Percentiles rank a stretch among this genome's conserved stretches.
Evolutionary conservation across 92 coral and sea anemone genomes (phyloP).

Genomic region (Paragorgia papillata): DNA sequence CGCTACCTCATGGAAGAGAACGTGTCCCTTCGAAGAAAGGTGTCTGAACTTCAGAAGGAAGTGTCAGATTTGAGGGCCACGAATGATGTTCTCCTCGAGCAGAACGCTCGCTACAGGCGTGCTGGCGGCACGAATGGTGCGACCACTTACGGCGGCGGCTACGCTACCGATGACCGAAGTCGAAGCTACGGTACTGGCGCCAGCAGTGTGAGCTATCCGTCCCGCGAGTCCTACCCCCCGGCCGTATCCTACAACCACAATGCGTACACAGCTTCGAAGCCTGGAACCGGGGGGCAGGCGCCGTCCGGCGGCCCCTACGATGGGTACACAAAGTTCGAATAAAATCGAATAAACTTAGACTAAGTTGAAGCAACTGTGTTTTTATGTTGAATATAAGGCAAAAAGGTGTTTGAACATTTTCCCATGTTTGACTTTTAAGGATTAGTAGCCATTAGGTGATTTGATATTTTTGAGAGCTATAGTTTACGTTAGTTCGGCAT

Average conservation of each 20-base stretch:
- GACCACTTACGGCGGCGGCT: conserved; percentile 56
- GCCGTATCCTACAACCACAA: conserved; percentile 39
- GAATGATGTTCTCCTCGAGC: conserved; percentile 92
- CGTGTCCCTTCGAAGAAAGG: conserved; percentile 77
- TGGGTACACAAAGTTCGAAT: conserved; percentile 40
- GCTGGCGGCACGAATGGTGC: conserved; percentile 59
- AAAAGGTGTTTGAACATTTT: no score
- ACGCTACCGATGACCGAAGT: conserved; percentile 22
- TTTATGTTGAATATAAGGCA: no score
- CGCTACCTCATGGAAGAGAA: conserved; percentile 86
- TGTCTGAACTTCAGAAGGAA: conserved; percentile 93
- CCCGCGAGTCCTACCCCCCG: conserved; percentile 55
- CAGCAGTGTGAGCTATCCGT: conserved; percentile 55
- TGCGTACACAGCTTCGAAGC: conserved; percentile 33
- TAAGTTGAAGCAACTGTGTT: no score
- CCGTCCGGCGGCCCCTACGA: conserved; percentile 12
- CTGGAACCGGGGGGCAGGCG: neutral
- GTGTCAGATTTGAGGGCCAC: conserved; percentile 90
- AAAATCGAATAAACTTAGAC: no score
- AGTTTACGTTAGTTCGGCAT: no score
- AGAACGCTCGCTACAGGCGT: conserved; percentile 93
- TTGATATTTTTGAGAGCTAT: no score
- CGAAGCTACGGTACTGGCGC: conserved; percentile 39
- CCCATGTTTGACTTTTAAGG: no score
- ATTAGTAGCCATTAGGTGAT: no score